These are phyloP conservation scores for Salvelinus namaycush DNA, from an alignment of 2,113 vertebrate species.

Conservation along the genomic window DNA sequence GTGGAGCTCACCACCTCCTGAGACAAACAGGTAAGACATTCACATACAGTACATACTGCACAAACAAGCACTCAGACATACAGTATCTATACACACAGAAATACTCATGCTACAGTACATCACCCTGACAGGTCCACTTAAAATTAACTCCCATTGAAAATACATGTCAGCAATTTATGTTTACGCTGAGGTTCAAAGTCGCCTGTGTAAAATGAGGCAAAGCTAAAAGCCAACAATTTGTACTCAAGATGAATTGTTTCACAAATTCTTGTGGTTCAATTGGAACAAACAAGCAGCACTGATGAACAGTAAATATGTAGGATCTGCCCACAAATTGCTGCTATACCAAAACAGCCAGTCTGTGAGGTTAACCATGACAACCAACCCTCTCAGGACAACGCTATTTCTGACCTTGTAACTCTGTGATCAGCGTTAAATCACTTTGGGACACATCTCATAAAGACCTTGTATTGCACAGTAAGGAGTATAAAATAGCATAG, in stretches of 20 bases:
- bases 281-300: conserved; percentile 13
- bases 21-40: conserved; percentile 1
- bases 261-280: conserved; percentile 10
- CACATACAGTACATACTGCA: background rate
- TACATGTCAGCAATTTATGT: background rate
- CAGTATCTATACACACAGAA: background rate
- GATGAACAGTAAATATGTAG: conserved; percentile 13
- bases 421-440: conserved; percentile 30
- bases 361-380: conserved; percentile 33
- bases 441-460: background rate
- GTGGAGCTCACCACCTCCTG: background rate
- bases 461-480: conserved; percentile 14
- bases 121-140: background rate
- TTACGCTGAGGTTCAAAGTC: background rate
- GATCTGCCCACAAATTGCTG: conserved; percentile 9
- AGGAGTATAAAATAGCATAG: background rate
- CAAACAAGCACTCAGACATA: background rate
- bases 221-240: conserved; percentile 1
- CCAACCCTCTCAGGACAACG: background rate
- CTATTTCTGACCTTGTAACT: conserved; percentile 34
- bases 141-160: background rate
- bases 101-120: no score
- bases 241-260: background rate
- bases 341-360: conserved; percentile 1
- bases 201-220: background rate